Evolutionary conservation across 2,113 vertebrate genomes (phyloP).

Genomic region (Oplegnathus fasciatus): DNA sequence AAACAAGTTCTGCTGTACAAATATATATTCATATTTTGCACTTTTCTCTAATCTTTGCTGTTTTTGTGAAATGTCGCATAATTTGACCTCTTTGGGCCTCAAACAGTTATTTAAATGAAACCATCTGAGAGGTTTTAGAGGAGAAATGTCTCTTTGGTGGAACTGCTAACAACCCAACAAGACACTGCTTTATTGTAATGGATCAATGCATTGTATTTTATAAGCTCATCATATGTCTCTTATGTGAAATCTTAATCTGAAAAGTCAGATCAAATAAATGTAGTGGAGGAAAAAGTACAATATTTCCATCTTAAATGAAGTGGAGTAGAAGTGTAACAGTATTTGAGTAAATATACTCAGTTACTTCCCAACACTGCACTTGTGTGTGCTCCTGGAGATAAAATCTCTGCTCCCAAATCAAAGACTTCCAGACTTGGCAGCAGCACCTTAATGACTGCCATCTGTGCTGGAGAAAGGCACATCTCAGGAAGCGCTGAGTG

Average conservation of each 20-base stretch:
- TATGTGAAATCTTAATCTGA: neutral
- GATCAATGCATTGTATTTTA: neutral
- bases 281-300: neutral
- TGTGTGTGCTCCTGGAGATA: conserved; percentile 53
- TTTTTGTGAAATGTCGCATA: neutral
- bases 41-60: neutral
- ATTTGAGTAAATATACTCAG: neutral
- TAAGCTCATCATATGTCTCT: neutral
- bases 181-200: neutral
- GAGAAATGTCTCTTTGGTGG: neutral
- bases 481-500: conserved; percentile 51
- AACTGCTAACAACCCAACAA: neutral
- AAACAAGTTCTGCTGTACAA: neutral
- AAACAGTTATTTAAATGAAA: neutral
- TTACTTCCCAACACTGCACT: neutral
- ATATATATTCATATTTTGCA: neutral
- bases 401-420: conserved; percentile 78
- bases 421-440: conserved; percentile 81
- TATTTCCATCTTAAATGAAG: neutral
- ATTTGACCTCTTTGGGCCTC: neutral
- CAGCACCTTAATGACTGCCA: conserved; percentile 77
- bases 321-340: neutral
- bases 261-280: neutral
- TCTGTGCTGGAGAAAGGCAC: conserved; percentile 69
- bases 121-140: neutral